These are phyloP conservation scores for Grammomys dolichurus DNA, from an alignment of 2,113 vertebrate genomes.

Conservation along the genomic window DNA sequence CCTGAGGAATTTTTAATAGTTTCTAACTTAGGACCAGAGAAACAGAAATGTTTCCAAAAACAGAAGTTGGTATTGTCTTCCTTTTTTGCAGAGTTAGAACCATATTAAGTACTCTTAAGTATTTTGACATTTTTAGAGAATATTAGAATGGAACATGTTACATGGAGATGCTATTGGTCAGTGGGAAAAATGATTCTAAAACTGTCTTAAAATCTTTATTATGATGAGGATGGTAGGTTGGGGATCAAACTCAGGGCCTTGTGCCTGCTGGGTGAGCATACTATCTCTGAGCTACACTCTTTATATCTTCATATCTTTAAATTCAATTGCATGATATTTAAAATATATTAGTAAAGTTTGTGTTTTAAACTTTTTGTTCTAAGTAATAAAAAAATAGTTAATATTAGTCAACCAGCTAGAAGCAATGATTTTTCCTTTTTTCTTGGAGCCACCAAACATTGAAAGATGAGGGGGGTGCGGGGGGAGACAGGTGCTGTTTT, in stretches of 20 bases:
- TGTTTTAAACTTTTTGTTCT: constrained; percentile 40
- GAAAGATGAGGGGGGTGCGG: not conserved
- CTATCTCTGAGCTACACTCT: not conserved
- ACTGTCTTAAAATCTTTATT: no score
- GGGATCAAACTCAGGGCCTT: not conserved
- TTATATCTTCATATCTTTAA: not conserved
- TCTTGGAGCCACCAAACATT: not conserved
- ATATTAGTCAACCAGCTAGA: not conserved
- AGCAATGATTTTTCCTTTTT: not conserved
- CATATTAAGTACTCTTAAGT: not conserved
- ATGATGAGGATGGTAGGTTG: no score
- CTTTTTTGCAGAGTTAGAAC: constrained; percentile 7
- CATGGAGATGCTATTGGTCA: no score
- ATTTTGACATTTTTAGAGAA: constrained; percentile 39
- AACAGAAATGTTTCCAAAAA: not conserved
- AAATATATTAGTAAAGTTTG: constrained; percentile 28
- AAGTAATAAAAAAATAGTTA: not conserved
- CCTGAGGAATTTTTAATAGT: not conserved
- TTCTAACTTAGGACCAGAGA: not conserved
- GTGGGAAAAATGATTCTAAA: no score
- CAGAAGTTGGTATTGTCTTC: not conserved
- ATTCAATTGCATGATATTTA: not conserved
- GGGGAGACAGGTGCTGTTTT: not conserved
- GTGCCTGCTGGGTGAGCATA: no score
- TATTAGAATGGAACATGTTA: not conserved